Conservation (phyloP, 2,797 vertebrate species). For the Myripristis murdjan region DNA sequence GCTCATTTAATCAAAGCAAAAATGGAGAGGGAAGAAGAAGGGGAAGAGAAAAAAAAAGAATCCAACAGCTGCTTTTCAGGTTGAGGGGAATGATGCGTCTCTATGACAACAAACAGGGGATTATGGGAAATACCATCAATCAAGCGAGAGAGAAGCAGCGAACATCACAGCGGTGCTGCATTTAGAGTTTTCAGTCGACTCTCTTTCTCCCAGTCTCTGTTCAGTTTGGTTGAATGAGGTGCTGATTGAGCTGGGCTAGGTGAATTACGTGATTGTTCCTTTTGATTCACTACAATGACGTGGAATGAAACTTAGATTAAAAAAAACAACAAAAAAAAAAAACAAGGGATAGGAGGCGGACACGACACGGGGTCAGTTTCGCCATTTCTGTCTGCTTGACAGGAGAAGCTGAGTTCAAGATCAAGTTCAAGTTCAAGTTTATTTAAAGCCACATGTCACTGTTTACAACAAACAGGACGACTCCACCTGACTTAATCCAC, state of each 20-base stretch:
- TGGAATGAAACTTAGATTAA: not conserved
- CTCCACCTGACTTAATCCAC: too few species aligned
- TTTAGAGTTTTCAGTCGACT: not conserved
- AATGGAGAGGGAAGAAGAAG: not conserved
- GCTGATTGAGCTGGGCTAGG: not conserved
- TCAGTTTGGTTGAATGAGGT: not conserved
- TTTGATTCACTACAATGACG: slow-evolving; percentile 7
- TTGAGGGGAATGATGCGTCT: slow-evolving; percentile 11
- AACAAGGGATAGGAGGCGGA: too few species aligned
- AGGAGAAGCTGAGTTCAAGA: slow-evolving; percentile 31
- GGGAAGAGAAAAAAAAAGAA: not conserved
- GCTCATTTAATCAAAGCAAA: not conserved
- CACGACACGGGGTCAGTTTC: too few species aligned
- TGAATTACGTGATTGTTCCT: slow-evolving; percentile 3
- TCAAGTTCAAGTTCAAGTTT: too few species aligned
- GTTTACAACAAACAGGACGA: too few species aligned
- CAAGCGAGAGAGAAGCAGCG: slow-evolving; percentile 3
- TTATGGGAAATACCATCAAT: slow-evolving; percentile 31
- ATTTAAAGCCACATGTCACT: too few species aligned
- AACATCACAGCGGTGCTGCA: not conserved
- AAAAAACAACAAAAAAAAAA: too few species aligned
- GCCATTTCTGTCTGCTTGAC: slow-evolving; percentile 10
- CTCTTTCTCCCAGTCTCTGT: not conserved
- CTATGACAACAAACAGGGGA: slow-evolving; percentile 29
- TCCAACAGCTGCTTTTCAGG: not conserved